Conservation (phyloP, 2,797 vertebrate genomes). For the Lagorchestes hirsutus region DNA sequence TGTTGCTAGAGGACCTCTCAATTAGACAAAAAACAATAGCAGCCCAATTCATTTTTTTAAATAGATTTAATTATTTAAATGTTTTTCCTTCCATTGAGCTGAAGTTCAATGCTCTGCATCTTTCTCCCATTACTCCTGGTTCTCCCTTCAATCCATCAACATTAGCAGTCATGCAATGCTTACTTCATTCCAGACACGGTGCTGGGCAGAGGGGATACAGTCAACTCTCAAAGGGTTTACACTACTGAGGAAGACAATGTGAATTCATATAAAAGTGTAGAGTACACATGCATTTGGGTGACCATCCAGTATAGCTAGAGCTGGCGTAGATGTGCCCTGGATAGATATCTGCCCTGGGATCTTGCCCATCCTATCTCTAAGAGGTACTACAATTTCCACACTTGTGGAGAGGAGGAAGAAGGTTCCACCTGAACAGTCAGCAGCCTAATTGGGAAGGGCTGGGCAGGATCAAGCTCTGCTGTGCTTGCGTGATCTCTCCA, state of each 20-base stretch:
- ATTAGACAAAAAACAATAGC: not conserved
- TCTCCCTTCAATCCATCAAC: not conserved
- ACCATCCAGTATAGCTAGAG: not conserved
- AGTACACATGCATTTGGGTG: not conserved
- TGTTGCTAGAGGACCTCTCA: not conserved
- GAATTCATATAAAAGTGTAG: not conserved
- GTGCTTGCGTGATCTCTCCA: not conserved
- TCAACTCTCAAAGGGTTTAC: not conserved
- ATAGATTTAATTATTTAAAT: not conserved
- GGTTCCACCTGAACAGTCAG: not conserved
- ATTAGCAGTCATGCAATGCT: not conserved
- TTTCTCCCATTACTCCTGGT: not conserved
- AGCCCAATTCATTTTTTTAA: not conserved
- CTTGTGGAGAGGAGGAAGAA: not conserved
- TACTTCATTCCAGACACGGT: not conserved
- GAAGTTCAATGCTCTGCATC: not conserved
- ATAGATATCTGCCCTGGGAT: not conserved
- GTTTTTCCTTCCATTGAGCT: not conserved
- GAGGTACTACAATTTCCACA: not conserved
- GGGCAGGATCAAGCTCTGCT: not conserved
- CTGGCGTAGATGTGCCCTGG: not conserved
- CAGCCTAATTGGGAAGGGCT: not conserved
- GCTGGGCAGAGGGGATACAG: not conserved
- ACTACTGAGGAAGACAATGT: not conserved
- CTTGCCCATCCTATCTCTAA: not conserved